phyloP scores from a whole-genome alignment of 2,888 invertebrate genomes.

The Gryllus longicercus region DNA sequence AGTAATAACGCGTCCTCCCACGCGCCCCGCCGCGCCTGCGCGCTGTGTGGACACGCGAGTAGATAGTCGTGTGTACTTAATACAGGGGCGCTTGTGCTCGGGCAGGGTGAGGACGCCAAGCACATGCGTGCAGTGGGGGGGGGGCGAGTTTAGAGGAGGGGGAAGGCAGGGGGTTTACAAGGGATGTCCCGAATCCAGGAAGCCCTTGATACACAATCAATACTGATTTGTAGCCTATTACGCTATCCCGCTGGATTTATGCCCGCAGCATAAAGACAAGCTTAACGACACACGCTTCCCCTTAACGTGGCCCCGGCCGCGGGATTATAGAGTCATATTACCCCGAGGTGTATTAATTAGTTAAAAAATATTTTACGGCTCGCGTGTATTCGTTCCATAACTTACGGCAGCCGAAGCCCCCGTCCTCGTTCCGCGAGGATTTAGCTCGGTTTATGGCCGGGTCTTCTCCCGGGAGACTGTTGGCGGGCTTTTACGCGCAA shows the following conservation, averaged over 20 bases:
- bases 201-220: constrained; percentile 2
- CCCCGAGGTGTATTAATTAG: not conserved
- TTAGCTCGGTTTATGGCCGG: not conserved
- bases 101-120: too few relatives aligned
- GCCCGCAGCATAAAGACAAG: not conserved
- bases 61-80: constrained; percentile 8
- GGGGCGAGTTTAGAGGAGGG: too few relatives aligned
- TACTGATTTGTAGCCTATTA: constrained; percentile 2
- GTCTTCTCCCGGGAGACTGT: not conserved
- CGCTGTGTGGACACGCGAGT: not conserved
- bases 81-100: not conserved
- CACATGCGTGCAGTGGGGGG: too few relatives aligned
- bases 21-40: not conserved
- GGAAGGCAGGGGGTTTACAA: too few relatives aligned
- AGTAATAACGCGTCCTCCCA: not conserved
- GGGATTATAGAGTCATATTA: too few relatives aligned
- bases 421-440: not conserved
- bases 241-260: not conserved
- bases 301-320: too few relatives aligned
- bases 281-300: too few relatives aligned
- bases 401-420: not conserved
- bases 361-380: not conserved
- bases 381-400: not conserved
- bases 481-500: not conserved
- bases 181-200: not conserved